Conservation (phyloP, 2,113 vertebrate species). For the Microtus montanus region DNA sequence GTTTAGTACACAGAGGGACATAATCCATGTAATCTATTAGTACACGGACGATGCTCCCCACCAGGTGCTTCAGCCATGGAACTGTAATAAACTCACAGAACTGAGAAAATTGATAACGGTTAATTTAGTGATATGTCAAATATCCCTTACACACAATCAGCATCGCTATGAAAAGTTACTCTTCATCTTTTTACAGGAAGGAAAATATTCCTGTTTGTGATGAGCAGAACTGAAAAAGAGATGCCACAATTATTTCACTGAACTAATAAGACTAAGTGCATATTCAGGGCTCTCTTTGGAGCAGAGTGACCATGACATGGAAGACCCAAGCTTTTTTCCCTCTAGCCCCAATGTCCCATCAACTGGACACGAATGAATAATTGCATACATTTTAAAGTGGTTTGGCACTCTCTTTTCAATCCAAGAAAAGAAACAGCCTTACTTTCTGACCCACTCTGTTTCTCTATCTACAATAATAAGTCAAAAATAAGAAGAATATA, state of each 20-base stretch:
- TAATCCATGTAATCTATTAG: conserved; percentile 91
- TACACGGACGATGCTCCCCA: conserved; percentile 85
- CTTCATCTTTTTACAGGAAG: neutral
- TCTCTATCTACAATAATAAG: neutral
- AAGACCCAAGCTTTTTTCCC: neutral
- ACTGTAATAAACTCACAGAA: conserved; percentile 93
- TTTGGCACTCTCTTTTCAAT: neutral
- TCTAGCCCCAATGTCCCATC: neutral
- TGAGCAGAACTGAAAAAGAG: conserved; percentile 41
- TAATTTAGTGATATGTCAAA: conserved; percentile 55
- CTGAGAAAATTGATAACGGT: conserved; percentile 82
- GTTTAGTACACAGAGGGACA: conserved; percentile 89
- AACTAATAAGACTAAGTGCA: neutral
- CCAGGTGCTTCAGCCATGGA: conserved; percentile 88
- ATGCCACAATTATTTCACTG: neutral
- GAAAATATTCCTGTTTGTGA: neutral
- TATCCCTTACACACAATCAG: conserved; percentile 8
- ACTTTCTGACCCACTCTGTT: neutral
- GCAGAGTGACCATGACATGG: neutral
- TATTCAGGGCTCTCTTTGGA: neutral
- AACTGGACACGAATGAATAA: neutral
- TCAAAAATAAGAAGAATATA: conserved; percentile 6
- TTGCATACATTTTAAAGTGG: neutral
- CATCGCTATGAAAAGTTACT: conserved; percentile 50
- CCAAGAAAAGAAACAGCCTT: conserved; percentile 11